phyloP scores from a whole-genome alignment of 2,888 invertebrate genomes.

The Monochamus alternatus region DNA sequence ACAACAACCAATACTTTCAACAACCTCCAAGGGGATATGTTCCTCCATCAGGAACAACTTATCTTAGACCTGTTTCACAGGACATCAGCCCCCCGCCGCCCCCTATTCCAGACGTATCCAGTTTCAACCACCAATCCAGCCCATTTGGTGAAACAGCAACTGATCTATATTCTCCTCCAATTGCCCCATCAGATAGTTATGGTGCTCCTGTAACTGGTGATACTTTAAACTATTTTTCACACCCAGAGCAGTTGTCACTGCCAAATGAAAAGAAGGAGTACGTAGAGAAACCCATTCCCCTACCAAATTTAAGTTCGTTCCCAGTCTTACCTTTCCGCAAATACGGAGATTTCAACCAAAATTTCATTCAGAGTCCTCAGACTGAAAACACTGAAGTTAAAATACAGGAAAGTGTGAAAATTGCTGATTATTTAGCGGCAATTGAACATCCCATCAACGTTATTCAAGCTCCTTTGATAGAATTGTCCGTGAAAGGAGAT shows the following conservation, averaged over 20 bases:
- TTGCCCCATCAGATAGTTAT: conserved; percentile 67
- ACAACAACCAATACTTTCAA: conserved; percentile 57
- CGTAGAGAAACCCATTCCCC: conserved; percentile 71
- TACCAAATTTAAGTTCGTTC: conserved; percentile 77
- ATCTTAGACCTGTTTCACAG: neutral
- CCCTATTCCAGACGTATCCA: conserved; percentile 42
- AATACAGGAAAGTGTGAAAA: conserved; percentile 78
- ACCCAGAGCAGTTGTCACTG: conserved; percentile 60
- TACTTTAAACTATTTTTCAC: conserved; percentile 58
- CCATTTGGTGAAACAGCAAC: neutral
- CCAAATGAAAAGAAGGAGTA: conserved; percentile 55
- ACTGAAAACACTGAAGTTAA: conserved; percentile 68
- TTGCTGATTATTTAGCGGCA: conserved; percentile 80
- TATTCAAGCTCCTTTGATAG: conserved; percentile 81
- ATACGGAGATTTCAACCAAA: conserved; percentile 76
- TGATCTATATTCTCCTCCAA: conserved; percentile 37
- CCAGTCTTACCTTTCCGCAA: conserved; percentile 68
- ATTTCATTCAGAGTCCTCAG: conserved; percentile 39
- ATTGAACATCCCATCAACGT: conserved; percentile 82
- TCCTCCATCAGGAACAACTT: conserved; percentile 2
- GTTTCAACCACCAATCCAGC: conserved; percentile 21
- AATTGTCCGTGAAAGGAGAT: conserved; percentile 71
- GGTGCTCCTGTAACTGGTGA: conserved; percentile 68
- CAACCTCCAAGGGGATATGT: conserved; percentile 27
- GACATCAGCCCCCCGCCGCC: conserved; percentile 11